Base-by-base conservation (phyloP, 2,888 invertebrate genomes). In the Agriopis marginaria region DNA sequence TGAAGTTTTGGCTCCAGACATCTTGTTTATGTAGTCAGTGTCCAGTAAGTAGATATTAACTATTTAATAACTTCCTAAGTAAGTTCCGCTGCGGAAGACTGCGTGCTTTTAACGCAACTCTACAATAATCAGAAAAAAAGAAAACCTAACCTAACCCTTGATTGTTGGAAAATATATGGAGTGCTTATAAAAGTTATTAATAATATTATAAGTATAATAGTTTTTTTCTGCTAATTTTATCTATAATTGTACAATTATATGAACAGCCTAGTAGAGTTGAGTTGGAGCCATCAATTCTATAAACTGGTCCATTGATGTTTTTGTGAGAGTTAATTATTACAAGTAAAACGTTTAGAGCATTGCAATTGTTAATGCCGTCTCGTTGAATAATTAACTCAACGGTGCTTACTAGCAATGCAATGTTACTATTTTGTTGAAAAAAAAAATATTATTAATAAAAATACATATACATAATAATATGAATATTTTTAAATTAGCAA, bases 281-380 rank as follows among this genome's bases (percentile, higher is more conserved):
- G 55, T 50, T 17, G 68, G 23, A 49, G 68, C 63, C 50, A 45
- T 32, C 45, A 42, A 23, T 54, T 62, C 47, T 51, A 59, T 63
- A 63, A 39, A 58, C 51, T 32, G 60, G 63, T 54, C 32, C 54
- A 53, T n/a, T 58, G 50, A 56, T 12, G 47, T 85, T 87, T 82
- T 86, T 86, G 76, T 75, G 66, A 71, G 81, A 79, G 82, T 83
- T 86, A 82, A 81, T 85, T 83, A 83, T 83, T 82, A 82, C 82
- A 80, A 84, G 66, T 71, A 66, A 72, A 71, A 74, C 68, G 75
- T 73, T 78, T 80, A 81, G 79, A 77, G 64, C 74, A 77, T 78
- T 79, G 60, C 54, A 65, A 63, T 72, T 70, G 71, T 72, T 70
- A 77, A 76, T 80, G 78, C 79, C 67, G 62, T 77, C 73, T 74